phyloP scores from a whole-genome alignment of 2,113 vertebrate species.

The Silurus meridionalis region DNA sequence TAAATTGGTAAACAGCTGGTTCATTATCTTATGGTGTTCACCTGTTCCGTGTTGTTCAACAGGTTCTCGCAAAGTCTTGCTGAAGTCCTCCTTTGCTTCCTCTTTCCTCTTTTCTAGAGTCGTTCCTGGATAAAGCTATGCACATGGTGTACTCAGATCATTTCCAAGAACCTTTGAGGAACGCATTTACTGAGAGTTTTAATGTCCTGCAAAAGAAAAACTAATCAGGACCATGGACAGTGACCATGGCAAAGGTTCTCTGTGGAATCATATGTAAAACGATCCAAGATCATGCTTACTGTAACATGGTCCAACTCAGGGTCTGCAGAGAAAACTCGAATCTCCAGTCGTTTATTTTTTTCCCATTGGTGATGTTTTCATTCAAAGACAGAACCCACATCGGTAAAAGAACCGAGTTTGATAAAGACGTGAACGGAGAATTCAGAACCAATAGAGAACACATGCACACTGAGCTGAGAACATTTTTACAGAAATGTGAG shows the following conservation, averaged over 20 bases:
- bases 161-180: background rate
- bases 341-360: background rate
- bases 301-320: background rate
- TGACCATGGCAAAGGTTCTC: too few species aligned
- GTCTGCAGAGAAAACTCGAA: background rate
- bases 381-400: background rate
- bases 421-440: background rate
- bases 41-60: background rate
- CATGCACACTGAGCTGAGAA: background rate
- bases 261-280: too few species aligned
- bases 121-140: background rate
- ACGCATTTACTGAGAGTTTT: background rate
- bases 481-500: background rate
- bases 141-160: background rate
- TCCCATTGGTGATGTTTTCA: background rate
- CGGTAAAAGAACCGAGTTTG: background rate
- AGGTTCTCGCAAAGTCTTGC: too few species aligned
- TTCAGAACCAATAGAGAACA: background rate
- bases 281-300: background rate
- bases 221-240: too few species aligned
- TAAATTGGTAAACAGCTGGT: background rate
- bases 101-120: background rate
- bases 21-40: background rate
- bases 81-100: too few species aligned
- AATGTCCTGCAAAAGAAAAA: too few species aligned